Evolutionary conservation across 2,797 vertebrate genomes (phyloP).

Genomic region (Thripadectes ignobilis): DNA sequence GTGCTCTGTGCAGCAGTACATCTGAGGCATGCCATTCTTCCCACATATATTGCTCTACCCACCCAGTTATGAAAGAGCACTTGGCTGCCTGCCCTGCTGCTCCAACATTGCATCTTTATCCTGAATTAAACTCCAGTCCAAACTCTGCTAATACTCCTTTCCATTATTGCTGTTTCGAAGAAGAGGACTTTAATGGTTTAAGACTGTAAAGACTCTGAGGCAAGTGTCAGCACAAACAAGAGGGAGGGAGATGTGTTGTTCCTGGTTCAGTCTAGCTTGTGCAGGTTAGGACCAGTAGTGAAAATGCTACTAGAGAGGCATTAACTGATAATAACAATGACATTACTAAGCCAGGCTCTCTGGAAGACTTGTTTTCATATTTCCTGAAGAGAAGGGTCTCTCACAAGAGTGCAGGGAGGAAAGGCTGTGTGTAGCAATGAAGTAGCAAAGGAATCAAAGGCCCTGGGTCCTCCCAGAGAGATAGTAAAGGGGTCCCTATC

Average conservation of each 20-base stretch:
- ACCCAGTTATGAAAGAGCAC: slow-evolving; percentile 52
- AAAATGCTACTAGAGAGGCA: background rate
- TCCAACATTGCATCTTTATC: slow-evolving; percentile 52
- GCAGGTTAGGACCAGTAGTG: background rate
- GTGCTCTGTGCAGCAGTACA: background rate
- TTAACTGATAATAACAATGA: background rate
- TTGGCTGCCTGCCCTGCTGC: slow-evolving; percentile 48
- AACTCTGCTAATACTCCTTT: background rate
- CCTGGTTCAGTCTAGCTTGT: background rate
- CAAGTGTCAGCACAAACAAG: background rate
- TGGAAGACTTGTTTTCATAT: background rate
- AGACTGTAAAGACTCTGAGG: background rate
- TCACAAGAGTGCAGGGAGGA: background rate
- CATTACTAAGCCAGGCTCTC: background rate
- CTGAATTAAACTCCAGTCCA: slow-evolving; percentile 34
- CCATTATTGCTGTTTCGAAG: background rate
- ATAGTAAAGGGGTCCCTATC: background rate
- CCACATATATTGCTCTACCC: slow-evolving; percentile 44
- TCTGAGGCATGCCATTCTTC: slow-evolving; percentile 59
- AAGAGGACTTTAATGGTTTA: background rate
- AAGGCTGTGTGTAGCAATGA: background rate
- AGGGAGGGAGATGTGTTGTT: background rate
- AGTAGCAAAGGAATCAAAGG: background rate
- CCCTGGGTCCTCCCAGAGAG: background rate
- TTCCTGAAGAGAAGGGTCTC: background rate